Base-by-base conservation (phyloP, 2,888 invertebrate genomes). In the Heliothis peltigera region DNA sequence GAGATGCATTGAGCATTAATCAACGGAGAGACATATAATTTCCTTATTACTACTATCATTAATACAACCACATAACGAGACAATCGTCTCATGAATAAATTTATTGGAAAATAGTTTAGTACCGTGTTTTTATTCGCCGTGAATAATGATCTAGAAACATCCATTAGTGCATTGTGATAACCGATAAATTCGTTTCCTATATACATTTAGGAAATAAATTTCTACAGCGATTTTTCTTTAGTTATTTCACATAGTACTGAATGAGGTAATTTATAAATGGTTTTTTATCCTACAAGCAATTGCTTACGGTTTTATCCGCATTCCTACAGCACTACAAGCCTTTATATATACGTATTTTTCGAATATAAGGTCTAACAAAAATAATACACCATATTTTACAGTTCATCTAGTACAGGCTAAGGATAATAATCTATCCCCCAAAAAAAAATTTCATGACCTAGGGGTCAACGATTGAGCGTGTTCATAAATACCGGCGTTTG, bases 101-200 rank as follows among this genome's bases (percentile, higher is more conserved):
- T 53, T 63, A 54, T 44, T 28, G 7, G 39, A 46, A 22, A 5
- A 18, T n/a, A 48, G 12, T 44, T 53, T 52, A 70, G 52, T 64
- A 52, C 63, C 52, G 68, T 71, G 51, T 55, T 65, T 54, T 46
- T 21, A 35, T 35, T 47, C 47, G 35, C 7, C 25, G 18, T 35
- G 56, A 52, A 10, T 56, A 71, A 72, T 65, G 72, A 1, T 7
- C 10, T 46, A 63, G 72, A 64, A 64, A 42, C 10, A 21, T 8
- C 18, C 68, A 52, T 64, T 68, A 56, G 7, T 52, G 47, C 65
- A 64, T 69, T 69, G 68, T 69, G 51, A n/a, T 44, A 35, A 39
- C 17, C 65, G 73, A 69, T 64, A 12, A 25, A 69, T 72, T 28
- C 57, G 10, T 52, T 72, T 43, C 47, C 15, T 35, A 15, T 17